Percentiles rank a stretch among this genome's conserved stretches.
Conservation (phyloP, 2,888 invertebrate genomes). For the Tachina fera region DNA sequence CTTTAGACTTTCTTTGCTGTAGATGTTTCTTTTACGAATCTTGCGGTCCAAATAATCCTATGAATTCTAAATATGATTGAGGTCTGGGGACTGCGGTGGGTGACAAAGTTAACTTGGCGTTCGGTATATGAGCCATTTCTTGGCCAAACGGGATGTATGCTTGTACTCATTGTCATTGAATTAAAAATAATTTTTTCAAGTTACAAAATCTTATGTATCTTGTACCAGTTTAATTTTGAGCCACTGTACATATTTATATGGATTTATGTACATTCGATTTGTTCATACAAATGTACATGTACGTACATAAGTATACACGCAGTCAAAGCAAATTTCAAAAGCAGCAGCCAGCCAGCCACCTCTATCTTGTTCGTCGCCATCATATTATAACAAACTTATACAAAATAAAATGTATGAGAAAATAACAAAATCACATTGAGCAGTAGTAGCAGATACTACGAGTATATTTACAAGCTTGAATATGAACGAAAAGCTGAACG, state of each 20-base stretch:
- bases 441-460: not conserved
- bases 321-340: slow-evolving; percentile 54
- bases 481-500: slow-evolving; percentile 58
- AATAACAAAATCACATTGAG: slow-evolving; percentile 31
- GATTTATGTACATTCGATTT: slow-evolving; percentile 1
- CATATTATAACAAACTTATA: slow-evolving; percentile 60
- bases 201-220: too few relatives aligned
- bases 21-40: too few relatives aligned
- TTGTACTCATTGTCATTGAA: too few relatives aligned
- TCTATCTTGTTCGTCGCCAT: slow-evolving; percentile 60
- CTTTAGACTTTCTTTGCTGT: too few relatives aligned
- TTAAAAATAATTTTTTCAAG: too few relatives aligned
- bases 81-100: too few relatives aligned
- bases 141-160: too few relatives aligned
- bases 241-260: slow-evolving; percentile 1
- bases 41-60: too few relatives aligned
- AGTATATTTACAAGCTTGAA: slow-evolving; percentile 15
- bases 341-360: slow-evolving; percentile 62
- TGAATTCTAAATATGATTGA: too few relatives aligned
- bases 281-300: slow-evolving; percentile 48
- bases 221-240: too few relatives aligned
- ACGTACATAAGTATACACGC: slow-evolving; percentile 38
- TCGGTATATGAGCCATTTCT: too few relatives aligned
- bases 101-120: too few relatives aligned
- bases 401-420: slow-evolving; percentile 64